A percentile compares a stretch with the other conserved stretches of the same genome.
Conservation (phyloP, 2,113 vertebrate species). For the Brachirus orientalis region DNA sequence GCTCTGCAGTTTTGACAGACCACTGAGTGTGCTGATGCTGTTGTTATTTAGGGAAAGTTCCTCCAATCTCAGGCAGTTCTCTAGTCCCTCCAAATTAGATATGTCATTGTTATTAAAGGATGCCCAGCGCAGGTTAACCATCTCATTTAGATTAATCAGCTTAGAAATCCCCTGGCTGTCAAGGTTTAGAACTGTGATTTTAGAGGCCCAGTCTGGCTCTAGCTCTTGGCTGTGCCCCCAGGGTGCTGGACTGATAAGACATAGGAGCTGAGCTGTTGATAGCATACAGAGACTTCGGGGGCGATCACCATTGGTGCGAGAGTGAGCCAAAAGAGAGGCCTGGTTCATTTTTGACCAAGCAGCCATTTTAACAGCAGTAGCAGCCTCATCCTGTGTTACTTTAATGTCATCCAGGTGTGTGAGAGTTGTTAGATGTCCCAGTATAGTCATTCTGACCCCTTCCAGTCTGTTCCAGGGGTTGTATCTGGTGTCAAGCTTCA, state of each 20-base stretch:
- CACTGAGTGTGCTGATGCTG: slow-evolving; percentile 83
- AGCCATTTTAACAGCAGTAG: slow-evolving; percentile 68
- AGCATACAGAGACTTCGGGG: slow-evolving; percentile 85
- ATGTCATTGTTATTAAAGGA: slow-evolving; percentile 89
- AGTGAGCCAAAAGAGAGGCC: slow-evolving; percentile 80
- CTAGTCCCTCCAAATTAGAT: slow-evolving; percentile 83
- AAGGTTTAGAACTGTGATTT: slow-evolving; percentile 87
- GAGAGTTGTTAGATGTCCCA: slow-evolving; percentile 81
- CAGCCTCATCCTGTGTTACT: slow-evolving; percentile 81
- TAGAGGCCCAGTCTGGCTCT: slow-evolving; percentile 80
- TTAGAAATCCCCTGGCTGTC: slow-evolving; percentile 85
- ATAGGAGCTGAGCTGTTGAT: slow-evolving; percentile 84
- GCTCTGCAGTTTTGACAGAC: slow-evolving; percentile 83
- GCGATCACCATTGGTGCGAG: slow-evolving; percentile 74
- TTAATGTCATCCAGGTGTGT: slow-evolving; percentile 77
- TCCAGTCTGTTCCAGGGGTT: slow-evolving; percentile 84
- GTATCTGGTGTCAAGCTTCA: slow-evolving; percentile 80
- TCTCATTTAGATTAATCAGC: slow-evolving; percentile 82
- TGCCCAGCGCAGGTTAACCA: slow-evolving; percentile 88
- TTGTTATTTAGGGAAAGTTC: slow-evolving; percentile 89
- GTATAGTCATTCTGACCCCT: slow-evolving; percentile 75
- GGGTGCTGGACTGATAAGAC: slow-evolving; percentile 76
- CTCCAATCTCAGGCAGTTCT: slow-evolving; percentile 83
- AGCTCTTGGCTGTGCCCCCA: slow-evolving; percentile 66
- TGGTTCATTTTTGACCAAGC: slow-evolving; percentile 80